Evolutionary conservation across 2,113 vertebrate genomes (phyloP).

Genomic region (Podocnemis expansa): DNA sequence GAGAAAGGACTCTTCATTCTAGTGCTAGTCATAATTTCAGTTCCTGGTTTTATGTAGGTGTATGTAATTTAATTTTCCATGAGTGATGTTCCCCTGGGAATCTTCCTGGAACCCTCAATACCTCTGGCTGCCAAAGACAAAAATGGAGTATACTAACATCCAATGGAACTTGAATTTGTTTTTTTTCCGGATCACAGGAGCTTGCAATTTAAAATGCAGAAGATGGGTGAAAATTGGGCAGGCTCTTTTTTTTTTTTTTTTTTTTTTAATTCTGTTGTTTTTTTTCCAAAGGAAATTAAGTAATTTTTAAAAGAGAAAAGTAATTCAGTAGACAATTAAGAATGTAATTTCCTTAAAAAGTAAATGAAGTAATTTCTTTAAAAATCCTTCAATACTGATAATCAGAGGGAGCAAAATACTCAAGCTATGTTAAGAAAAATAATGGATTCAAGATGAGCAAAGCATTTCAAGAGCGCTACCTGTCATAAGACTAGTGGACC

Average conservation of each 20-base stretch:
- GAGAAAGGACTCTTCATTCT: conserved; percentile 40
- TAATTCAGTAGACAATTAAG: too few relatives aligned
- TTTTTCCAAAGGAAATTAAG: too few relatives aligned
- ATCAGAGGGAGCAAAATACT: background rate
- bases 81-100: background rate
- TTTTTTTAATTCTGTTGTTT: background rate
- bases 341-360: too few relatives aligned
- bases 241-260: too few relatives aligned
- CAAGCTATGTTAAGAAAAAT: background rate
- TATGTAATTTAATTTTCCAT: conserved; percentile 35
- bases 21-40: conserved; percentile 49
- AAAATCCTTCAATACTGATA: background rate
- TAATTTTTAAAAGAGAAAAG: too few relatives aligned
- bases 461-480: background rate
- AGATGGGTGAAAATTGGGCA: background rate
- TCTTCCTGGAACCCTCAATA: background rate
- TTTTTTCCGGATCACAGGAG: background rate
- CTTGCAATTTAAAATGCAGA: background rate
- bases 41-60: conserved; percentile 12
- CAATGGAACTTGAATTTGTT: background rate
- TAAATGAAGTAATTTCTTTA: too few relatives aligned
- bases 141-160: background rate
- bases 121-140: background rate
- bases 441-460: background rate
- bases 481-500: background rate